Evolutionary conservation across 23 tunicate species (phyloP), one percentile per base, ranked within the genome.

Genomic region (Clavelina lepadiformis): DNA sequence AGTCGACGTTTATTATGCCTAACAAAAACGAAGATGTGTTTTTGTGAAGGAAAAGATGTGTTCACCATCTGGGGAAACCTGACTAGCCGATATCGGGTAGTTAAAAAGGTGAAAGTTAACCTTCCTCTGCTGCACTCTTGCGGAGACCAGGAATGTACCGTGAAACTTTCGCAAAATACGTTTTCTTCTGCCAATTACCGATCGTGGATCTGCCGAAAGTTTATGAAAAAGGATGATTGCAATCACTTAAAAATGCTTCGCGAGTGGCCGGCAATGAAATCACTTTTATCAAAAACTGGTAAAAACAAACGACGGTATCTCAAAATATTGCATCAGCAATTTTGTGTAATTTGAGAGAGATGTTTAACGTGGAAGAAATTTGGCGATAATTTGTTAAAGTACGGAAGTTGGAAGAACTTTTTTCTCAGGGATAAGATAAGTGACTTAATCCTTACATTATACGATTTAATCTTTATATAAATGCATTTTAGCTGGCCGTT

Each of bases 181-280:
- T 62, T 74, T 30, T 20, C 50, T 27, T 3, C 2, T 23, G 27
- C 25, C 22, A 62, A 24, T 36, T 74, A 49, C 26, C 75, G 73
- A 36, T n/a, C 63, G 3, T 44, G 63, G 35, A 33, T 78, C 4
- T 78, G 84, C 54, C 47, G 33, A 20, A 32, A 58, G 22, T 56
- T 67, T n/a, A 36, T 46, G 13, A 13, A 8, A 19, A 34, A 38
- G 31, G 22, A 46, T 2, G 46, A 45, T 21, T 78, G 84, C 49
- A 68, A 68, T 25, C 35, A 45, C 2, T 24, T 11, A 2, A 35
- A 68, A 38, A 28, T 54, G 1, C 19, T 74, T 3, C 70, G 49
- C 6, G 25, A 61, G 5, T 74, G 80, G 80, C 45, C 26, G 19
- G 59, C 28, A 6, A 35, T 61, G 62, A 74, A 61, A 47, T 7